These are phyloP conservation scores for Acleris sparsana DNA, from an alignment of 2,888 invertebrate species.

Conservation along the genomic window DNA sequence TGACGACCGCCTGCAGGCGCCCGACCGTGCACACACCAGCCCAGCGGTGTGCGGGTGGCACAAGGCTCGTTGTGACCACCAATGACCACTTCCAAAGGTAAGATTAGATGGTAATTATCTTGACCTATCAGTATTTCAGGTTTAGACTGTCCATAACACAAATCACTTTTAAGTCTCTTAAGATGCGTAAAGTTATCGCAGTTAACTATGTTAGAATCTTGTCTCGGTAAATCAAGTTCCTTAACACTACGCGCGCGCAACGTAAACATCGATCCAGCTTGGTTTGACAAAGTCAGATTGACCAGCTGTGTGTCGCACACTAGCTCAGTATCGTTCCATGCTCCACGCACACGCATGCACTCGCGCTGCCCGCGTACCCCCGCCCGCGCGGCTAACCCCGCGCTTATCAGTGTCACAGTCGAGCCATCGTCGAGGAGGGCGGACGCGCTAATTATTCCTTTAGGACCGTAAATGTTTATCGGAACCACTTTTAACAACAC, in stretches of 20 bases:
- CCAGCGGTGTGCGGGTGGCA: conserved; percentile 40
- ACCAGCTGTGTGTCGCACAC: conserved; percentile 34
- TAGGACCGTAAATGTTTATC: conserved; percentile 40
- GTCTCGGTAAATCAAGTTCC: conserved; percentile 42
- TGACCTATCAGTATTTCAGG: conserved; percentile 46
- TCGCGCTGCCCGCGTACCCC: conserved; percentile 39
- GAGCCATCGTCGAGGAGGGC: conserved; percentile 46
- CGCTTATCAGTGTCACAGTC: conserved; percentile 42
- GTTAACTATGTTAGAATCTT: conserved; percentile 34
- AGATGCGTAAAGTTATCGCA: conserved; percentile 29
- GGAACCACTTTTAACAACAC: conserved; percentile 42
- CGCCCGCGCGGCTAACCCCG: conserved; percentile 32
- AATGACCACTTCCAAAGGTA: conserved; percentile 38
- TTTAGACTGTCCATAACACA: conserved; percentile 23
- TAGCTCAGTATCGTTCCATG: conserved; percentile 37
- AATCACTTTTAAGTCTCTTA: conserved; percentile 22
- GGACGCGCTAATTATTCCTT: conserved; percentile 34
- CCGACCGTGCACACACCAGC: conserved; percentile 41
- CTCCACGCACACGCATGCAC: conserved; percentile 42
- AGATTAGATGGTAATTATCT: conserved; percentile 44
- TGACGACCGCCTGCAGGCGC: neutral
- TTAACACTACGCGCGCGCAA: conserved; percentile 40
- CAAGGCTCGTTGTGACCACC: conserved; percentile 39
- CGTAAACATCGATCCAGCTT: conserved; percentile 30
- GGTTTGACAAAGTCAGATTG: conserved; percentile 32